Evolutionary conservation across 2,888 invertebrate species (phyloP), one percentile per base, ranked within the genome.

Genomic region (Melinaea marsaeus): DNA sequence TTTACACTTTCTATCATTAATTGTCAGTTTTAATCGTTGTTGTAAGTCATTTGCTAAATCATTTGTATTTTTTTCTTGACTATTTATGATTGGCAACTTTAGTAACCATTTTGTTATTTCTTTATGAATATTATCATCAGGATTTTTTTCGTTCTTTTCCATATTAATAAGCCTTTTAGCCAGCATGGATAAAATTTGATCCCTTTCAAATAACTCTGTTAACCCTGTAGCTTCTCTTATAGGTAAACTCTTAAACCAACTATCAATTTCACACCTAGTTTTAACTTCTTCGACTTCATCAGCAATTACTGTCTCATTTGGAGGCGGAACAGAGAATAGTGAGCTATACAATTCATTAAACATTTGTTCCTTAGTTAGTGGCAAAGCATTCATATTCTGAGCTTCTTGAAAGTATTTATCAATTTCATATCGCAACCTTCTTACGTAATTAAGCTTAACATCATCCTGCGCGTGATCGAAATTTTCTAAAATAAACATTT

Each of bases 401-500:
- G 76, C 80, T 64, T 75, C 74, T 56, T 74, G 62, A 60, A 74
- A 81, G 64, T 79, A 78, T 69, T 76, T 80, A 63, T 84, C 75
- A 2, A 84, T 77, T 68, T 80, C 76, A 33, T 72, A 64, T 67
- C 71, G 75, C 4, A 86, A 72, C 55, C 63, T 72, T 54, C 72
- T 79, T 70, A 79, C 80, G 60, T 83, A 81, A 68, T 78, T 79
- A 2, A 68, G 58, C 70, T 82, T 85, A 3, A 75, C 64, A 54
- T 73, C 70, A 59, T 84, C 80, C 62, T 75, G 72, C 2, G 74
- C 71, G 58, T 83, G 77, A 61, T 86, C 86, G 69, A 84, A 85
- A 60, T 86, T 85, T 62, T 85, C 79, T 59, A 86, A 72, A 64
- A 86, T 80, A 69, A 85, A 86, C 68, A 78, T 75, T 32, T 78